phyloP scores from a whole-genome alignment of 2,113 vertebrate genomes.

The Atlantisia rogersi region DNA sequence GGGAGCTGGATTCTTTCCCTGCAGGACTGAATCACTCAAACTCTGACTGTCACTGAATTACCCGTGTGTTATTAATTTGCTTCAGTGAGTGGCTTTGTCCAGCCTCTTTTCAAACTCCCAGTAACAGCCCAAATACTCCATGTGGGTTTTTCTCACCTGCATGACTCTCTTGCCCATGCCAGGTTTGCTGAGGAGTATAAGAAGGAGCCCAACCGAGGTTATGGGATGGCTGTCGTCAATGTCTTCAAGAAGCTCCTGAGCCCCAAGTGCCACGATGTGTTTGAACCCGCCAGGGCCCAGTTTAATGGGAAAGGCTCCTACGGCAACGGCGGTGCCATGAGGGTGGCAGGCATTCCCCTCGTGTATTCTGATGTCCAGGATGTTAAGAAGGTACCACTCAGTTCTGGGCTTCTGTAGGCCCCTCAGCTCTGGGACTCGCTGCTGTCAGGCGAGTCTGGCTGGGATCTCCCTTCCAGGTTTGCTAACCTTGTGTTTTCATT shows the following conservation, averaged over 20 bases:
- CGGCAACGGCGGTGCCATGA: conserved; percentile 96
- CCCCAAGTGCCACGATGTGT: conserved; percentile 87
- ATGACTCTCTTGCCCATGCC: background rate
- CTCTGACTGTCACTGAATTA: background rate
- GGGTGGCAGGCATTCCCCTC: conserved; percentile 88
- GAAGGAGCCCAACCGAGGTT: conserved; percentile 87
- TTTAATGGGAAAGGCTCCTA: conserved; percentile 95
- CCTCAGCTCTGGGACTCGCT: background rate
- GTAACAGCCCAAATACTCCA: fast-evolving
- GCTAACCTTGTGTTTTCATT: background rate
- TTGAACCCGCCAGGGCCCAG: conserved; percentile 91
- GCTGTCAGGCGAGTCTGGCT: fast-evolving
- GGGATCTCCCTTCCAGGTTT: background rate
- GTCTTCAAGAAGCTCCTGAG: conserved; percentile 93
- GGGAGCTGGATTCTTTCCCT: background rate
- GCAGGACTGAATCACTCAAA: background rate
- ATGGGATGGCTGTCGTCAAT: conserved; percentile 90
- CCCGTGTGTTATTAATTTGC: background rate
- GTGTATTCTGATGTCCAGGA: conserved; percentile 80
- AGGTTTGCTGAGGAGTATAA: conserved; percentile 96
- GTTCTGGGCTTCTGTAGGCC: background rate
- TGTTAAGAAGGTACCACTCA: conserved; percentile 82
- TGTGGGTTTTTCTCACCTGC: background rate
- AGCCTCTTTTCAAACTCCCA: background rate
- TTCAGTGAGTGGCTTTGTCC: background rate